phyloP scores from a whole-genome alignment of 2,797 vertebrate genomes.

The Vireo griseus region DNA sequence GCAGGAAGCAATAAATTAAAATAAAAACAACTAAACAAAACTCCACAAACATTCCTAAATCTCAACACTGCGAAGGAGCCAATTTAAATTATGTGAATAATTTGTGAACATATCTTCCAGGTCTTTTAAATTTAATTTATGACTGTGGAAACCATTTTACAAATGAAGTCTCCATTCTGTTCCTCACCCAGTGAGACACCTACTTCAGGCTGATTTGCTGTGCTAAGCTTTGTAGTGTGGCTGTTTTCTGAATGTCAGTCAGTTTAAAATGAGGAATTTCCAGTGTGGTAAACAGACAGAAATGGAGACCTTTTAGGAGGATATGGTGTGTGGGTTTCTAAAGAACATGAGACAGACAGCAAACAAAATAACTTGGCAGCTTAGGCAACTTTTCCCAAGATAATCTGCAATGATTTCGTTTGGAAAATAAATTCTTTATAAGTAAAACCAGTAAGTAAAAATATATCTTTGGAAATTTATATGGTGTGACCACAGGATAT shows the following conservation, averaged over 20 bases:
- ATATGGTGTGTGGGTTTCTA: background rate
- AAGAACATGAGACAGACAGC: background rate
- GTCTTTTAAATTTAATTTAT: constrained; percentile 12
- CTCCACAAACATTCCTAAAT: background rate
- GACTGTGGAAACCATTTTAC: background rate
- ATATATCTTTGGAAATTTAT: background rate
- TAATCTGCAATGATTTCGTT: background rate
- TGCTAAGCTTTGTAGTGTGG: background rate
- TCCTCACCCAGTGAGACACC: background rate
- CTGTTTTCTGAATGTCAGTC: background rate
- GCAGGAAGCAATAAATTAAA: constrained; percentile 44
- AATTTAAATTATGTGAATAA: background rate
- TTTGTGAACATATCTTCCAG: background rate
- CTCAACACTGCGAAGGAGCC: background rate
- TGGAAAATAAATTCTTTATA: background rate
- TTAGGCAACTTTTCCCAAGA: background rate
- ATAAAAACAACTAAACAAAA: background rate
- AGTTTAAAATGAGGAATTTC: background rate
- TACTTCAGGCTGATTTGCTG: background rate
- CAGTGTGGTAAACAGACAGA: background rate
- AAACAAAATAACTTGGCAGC: background rate
- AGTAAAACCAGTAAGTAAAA: background rate
- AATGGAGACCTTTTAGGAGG: background rate
- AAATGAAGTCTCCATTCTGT: background rate
- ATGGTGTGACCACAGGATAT: background rate